Percentiles rank a stretch among this genome's conserved stretches.
These are phyloP conservation scores for Cerastis leucographa DNA, from an alignment of 2,888 invertebrate genomes.

Conservation along the genomic window DNA sequence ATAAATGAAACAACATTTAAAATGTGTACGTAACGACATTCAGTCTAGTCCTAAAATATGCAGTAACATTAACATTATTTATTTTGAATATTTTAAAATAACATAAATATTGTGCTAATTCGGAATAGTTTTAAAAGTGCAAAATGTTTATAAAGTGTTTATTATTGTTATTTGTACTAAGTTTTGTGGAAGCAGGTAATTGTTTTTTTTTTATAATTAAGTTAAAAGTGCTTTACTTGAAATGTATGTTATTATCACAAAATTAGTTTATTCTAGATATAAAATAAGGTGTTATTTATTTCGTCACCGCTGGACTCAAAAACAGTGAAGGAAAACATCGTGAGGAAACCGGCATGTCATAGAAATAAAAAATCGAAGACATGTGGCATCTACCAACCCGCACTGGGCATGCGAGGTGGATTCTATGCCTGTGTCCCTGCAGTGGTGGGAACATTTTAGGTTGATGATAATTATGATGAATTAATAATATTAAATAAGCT, in stretches of 20 bases:
- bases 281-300: too few relatives aligned
- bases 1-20: conserved; percentile 64
- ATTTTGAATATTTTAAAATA: conserved; percentile 53
- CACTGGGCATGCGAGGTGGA: too few relatives aligned
- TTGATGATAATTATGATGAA: too few relatives aligned
- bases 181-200: conserved; percentile 77
- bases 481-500: background rate
- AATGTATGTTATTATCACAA: background rate
- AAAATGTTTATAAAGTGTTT: conserved; percentile 81
- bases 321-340: too few relatives aligned
- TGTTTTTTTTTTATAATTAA: too few relatives aligned
- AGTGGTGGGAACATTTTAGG: too few relatives aligned
- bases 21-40: conserved; percentile 66
- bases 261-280: background rate
- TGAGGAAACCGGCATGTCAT: too few relatives aligned
- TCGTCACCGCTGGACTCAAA: too few relatives aligned
- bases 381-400: too few relatives aligned
- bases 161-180: conserved; percentile 74
- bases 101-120: conserved; percentile 46
- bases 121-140: conserved; percentile 49
- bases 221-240: background rate
- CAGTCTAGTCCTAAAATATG: conserved; percentile 71
- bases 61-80: conserved; percentile 65
- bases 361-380: too few relatives aligned
- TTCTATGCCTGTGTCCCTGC: too few relatives aligned